Base-by-base conservation (phyloP, 2,888 invertebrate species). In the Tenthredo mesomela region DNA sequence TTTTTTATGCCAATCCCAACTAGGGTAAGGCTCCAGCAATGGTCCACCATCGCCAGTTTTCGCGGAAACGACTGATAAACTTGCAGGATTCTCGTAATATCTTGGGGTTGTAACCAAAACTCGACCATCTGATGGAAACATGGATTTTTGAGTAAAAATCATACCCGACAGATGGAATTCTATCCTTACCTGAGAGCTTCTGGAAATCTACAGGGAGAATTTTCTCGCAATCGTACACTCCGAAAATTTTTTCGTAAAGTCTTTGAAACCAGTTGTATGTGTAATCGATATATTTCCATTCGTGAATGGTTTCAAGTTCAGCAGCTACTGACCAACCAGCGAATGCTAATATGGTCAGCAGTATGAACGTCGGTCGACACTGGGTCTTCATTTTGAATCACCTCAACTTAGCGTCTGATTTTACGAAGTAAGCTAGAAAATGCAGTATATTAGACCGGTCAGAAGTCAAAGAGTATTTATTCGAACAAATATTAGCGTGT, bases 81-180 rank as follows among this genome's bases (percentile, higher is more conserved):
- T 95, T 1, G 95, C 95, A 0, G 97, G 97, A 18, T 96, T 95
- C 0, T 97, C 97, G 0, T 80, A 0, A 1, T 91, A 92, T 89
- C 95, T 95, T 88, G 97, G 96, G 3, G 96, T 93, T 0, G 97
- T 77, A 1, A 77, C 67, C 33, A 67, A 18, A 12, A 67, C 67
- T 67, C 67, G 67, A 67, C 5, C 33, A 33, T 15, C 67, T 67
- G n/a, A n/a, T n/a, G 67, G 1, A 67, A 67, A 12, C 18, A 12
- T 10, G 4, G 6, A 33, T 15, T 18, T 33, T 33, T 29, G 21
- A 71, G 21, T 10, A 15, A 21, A 21, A 40, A 10, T 21, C 10
- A 43, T 43, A 21, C 10, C 10, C 21, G 21, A 43, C 9, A 21
- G 7, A 47, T 25, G 0, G 33, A 9, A 54, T 33, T 77, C 25